A percentile compares a stretch with the other conserved stretches of the same genome.
phyloP scores from a whole-genome alignment of 92 coral and sea anemone species.

The Anthopleura xanthogrammica region DNA sequence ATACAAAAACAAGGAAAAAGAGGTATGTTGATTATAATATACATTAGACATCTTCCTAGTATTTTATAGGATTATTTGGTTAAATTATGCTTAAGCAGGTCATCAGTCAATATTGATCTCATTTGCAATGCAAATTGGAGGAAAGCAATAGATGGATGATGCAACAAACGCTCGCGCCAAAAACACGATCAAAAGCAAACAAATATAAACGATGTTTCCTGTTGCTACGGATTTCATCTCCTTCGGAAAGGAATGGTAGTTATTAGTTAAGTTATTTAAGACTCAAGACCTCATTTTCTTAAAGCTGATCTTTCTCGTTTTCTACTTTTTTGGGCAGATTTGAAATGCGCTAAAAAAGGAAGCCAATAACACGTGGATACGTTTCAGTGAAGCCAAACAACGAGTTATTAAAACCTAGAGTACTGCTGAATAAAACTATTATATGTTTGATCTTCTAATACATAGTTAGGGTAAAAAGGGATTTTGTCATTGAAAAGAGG shows the following conservation, averaged over 20 bases:
- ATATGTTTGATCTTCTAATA: background rate
- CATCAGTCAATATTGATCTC: background rate
- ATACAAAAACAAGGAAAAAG: no score
- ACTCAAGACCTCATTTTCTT: background rate
- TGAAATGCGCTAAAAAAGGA: background rate
- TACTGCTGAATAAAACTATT: background rate
- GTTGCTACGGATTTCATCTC: background rate
- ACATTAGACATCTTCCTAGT: no score
- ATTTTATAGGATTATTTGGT: no score
- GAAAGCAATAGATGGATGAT: background rate
- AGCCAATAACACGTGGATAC: background rate
- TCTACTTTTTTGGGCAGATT: background rate
- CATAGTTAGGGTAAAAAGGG: background rate
- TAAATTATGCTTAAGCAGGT: no score
- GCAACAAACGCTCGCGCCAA: conserved; percentile 9
- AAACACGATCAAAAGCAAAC: background rate
- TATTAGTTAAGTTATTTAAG: background rate
- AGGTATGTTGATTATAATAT: no score
- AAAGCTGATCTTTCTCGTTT: background rate
- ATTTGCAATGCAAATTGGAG: conserved; percentile 9
- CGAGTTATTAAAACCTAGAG: background rate
- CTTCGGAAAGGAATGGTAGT: background rate
- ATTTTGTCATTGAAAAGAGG: background rate
- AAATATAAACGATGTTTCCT: background rate
- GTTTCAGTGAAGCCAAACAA: background rate